A percentile compares a stretch with the other conserved stretches of the same genome.
Conservation (phyloP, 2,888 invertebrate genomes). For the Scaptomyza parva region DNA sequence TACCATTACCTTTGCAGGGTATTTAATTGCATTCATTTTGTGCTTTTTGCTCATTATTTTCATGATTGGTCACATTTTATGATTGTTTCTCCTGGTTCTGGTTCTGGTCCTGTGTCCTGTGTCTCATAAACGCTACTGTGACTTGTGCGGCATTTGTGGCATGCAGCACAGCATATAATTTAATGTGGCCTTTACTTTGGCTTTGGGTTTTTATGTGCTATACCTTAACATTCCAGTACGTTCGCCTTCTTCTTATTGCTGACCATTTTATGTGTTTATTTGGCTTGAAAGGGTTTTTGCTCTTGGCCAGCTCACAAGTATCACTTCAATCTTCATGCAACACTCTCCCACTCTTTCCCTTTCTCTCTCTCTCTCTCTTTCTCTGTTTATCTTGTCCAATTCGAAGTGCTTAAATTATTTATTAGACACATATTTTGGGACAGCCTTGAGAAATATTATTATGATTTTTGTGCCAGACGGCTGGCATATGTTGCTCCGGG, state of each 20-base stretch:
- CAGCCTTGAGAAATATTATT: conserved; percentile 65
- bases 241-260: conserved; percentile 62
- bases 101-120: conserved; percentile 19
- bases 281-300: conserved; percentile 65
- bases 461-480: conserved; percentile 55
- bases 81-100: too few species aligned
- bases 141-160: conserved; percentile 63
- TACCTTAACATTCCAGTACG: conserved; percentile 42
- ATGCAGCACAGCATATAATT: conserved; percentile 65
- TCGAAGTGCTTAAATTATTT: conserved; percentile 74
- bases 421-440: conserved; percentile 75
- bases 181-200: conserved; percentile 52
- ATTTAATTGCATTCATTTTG: conserved; percentile 50
- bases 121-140: too few species aligned
- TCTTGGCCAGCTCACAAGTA: not conserved
- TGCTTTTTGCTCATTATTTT: conserved; percentile 60
- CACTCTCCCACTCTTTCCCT: not conserved
- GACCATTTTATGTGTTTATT: conserved; percentile 73
- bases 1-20: conserved; percentile 29
- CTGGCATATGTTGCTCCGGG: conserved; percentile 51
- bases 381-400: conserved; percentile 36
- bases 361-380: conserved; percentile 1
- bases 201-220: conserved; percentile 44
- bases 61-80: conserved; percentile 77
- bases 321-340: not conserved